Base-by-base conservation (phyloP, 2,113 vertebrate species). In the Pavo muticus region DNA sequence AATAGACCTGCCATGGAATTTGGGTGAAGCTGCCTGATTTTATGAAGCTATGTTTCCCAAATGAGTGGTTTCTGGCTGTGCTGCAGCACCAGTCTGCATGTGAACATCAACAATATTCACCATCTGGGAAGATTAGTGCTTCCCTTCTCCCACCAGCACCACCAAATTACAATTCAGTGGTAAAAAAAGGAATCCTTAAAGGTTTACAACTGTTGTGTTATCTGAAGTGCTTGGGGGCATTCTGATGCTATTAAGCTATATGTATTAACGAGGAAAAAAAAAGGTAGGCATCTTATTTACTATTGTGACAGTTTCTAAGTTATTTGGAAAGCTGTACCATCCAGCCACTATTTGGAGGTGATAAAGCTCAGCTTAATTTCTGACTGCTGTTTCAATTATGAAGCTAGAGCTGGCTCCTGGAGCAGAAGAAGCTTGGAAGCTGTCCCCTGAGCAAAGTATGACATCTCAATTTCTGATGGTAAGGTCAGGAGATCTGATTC, bases 401-500 rank as follows among this genome's bases (percentile, higher is more conserved):
- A 65, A 30, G 10, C 6, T 30, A 63, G 3, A 8, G 11, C 59
- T 37, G 44, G 10, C 61, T 70, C 8, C 19, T 7, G 17, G 20
- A 70, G 24, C 2, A 76, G 45, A 44, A 90, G 67, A 21, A 30
- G 14, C 27, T 17, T 29, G 57, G 67, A 52, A 85, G 10, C 45
- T 76, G 59, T 57, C 60, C 87, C 29, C 75, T 48, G 25, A 73
- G 48, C 63, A 86, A 91, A 91, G 70, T 82, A 44, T 47, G 69
- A 52, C 60, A 8, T 89, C 73, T 63, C 40, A 3, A 21, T 42
- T 92, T 78, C 47, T 85, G 90, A 27, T 20, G 35, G 37, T 50
- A 77, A 93, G 86, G 70, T 92, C 91, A 89, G 23, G 39, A 61
- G 60, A 94, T 93, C 63, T 14, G 47, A 79, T 95, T 80, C 88